A percentile compares a stretch with the other conserved stretches of the same genome.
phyloP scores from a whole-genome alignment of 2,797 vertebrate genomes.

The Gorsachius magnificus region DNA sequence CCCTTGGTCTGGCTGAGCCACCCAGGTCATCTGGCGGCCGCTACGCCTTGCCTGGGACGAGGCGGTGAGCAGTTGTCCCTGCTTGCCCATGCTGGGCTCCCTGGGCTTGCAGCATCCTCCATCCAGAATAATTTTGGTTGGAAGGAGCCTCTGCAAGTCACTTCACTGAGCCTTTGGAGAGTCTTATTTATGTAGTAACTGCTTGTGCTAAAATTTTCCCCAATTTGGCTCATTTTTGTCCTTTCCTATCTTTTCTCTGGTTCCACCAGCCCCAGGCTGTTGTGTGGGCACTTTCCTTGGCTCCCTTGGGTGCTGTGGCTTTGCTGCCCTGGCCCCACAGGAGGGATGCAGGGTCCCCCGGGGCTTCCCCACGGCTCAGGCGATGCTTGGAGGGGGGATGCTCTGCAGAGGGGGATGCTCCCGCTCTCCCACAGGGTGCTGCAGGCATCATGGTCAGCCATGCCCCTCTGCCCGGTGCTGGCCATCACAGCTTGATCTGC shows the following conservation, averaged over 20 bases:
- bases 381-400: background rate
- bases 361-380: background rate
- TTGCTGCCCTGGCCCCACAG: rapidly evolving
- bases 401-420: background rate
- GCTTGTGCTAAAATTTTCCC: background rate
- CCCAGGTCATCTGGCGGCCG: background rate
- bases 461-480: background rate
- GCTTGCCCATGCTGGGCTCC: background rate
- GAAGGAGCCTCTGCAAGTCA: background rate
- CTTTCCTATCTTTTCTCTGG: background rate
- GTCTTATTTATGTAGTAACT: background rate
- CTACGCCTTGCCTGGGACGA: background rate
- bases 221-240: background rate
- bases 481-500: background rate
- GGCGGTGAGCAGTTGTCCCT: background rate
- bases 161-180: background rate
- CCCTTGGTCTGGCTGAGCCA: background rate
- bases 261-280: background rate
- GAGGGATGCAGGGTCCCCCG: background rate
- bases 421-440: background rate
- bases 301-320: background rate
- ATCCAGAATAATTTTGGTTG: background rate
- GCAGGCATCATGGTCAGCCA: rapidly evolving
- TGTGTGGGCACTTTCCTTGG: background rate
- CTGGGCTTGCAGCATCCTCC: background rate